A percentile compares a stretch with the other conserved stretches of the same genome.
phyloP scores from a whole-genome alignment of 2,113 vertebrate species.

The Oncorhynchus gorbuscha region DNA sequence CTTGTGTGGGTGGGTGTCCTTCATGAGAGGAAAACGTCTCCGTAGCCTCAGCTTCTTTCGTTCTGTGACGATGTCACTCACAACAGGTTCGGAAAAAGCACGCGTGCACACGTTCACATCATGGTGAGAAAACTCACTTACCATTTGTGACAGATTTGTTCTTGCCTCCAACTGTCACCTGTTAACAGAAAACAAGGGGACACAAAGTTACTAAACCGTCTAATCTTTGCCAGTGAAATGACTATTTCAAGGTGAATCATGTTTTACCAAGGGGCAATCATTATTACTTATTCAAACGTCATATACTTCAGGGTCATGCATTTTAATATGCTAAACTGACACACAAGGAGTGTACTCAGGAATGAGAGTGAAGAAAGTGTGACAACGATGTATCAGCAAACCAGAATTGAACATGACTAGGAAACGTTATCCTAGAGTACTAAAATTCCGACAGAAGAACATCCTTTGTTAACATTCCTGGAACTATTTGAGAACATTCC shows the following conservation, averaged over 20 bases:
- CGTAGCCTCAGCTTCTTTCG: constrained; percentile 19
- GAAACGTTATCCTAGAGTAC: too few relatives aligned
- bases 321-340: background rate
- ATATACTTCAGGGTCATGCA: background rate
- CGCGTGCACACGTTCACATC: background rate
- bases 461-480: too few relatives aligned
- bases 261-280: background rate
- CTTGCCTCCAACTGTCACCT: constrained; percentile 64
- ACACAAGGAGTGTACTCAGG: too few relatives aligned
- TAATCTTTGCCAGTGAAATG: background rate
- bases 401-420: background rate
- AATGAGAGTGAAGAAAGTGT: background rate
- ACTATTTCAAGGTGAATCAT: background rate
- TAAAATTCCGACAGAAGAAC: too few relatives aligned
- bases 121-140: constrained; percentile 10
- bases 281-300: background rate
- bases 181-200: background rate
- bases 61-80: background rate
- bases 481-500: too few relatives aligned
- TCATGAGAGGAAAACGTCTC: background rate
- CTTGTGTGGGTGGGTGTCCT: background rate
- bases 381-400: background rate
- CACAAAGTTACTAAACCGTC: background rate
- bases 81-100: constrained; percentile 34
- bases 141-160: constrained; percentile 62